Base-by-base conservation (phyloP, 2,113 vertebrate species). In the Semicossyphus pulcher region DNA sequence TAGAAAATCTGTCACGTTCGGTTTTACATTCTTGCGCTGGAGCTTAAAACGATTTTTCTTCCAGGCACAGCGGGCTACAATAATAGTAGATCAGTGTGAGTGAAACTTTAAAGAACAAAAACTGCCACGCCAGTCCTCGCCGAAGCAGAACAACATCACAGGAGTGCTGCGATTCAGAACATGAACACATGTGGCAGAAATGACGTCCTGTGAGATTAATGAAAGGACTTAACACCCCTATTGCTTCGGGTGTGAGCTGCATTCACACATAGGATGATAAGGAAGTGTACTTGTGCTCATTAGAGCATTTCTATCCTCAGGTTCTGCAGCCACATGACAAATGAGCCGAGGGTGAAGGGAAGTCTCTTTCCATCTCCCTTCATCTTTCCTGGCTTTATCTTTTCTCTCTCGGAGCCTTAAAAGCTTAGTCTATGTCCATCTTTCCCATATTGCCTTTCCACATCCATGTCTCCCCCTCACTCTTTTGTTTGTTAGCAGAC, bases 241-340 rank as follows among this genome's bases (percentile, higher is more conserved):
- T 59, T 25, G 69, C 60, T 65, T 6, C 2, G 4, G 2, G 32
- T 49, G 23, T 60, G 49, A 51, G 75, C 60, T 67, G 21, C 21
- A 45, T 41, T 49, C 42, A 52, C 44, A 48, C 37, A 58, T 54
- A 54, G 36, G 18, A 23, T 61, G 34, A 54, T 21, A 64, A 56
- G 64, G 51, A 70, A 49, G 48, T 3, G 18, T 60, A 64, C 31
- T 41, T 67, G 16, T 57, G 62, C 81, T 88, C 84, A 82, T 87
- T 81, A 81, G 18, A 69, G 53, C 63, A 71, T 81, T 56, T 61
- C 44, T 42, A 32, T 80, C 57, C 82, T 57, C 41, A 53, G 51
- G 81, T 68, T 76, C 25, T 45, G 32, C 28, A 3, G 37, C 77
- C 61, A 70, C 39, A 54, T 71, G 60, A 86, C 77, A 80, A 83